Conservation (phyloP, 2,797 vertebrate genomes). For the Zenarchopterus dispar region DNA sequence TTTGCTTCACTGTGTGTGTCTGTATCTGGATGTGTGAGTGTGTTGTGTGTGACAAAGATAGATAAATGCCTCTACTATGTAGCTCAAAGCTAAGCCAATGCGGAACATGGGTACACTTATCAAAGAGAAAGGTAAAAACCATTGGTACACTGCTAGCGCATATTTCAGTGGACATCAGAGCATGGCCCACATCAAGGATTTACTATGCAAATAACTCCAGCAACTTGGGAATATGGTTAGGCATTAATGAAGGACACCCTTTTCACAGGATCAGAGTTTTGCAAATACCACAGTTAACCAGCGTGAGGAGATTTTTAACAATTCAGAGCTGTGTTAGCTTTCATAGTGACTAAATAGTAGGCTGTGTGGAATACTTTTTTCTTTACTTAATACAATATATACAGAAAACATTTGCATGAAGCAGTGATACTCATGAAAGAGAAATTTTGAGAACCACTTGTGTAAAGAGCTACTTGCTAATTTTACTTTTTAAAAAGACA, state of each 20-base stretch:
- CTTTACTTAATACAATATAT: slow-evolving; percentile 2
- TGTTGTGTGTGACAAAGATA: slow-evolving; percentile 28
- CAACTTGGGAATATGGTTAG: slow-evolving; percentile 51
- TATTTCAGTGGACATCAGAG: slow-evolving; percentile 46
- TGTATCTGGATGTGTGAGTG: neutral
- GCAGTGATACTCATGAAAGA: too few relatives aligned
- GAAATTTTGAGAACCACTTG: too few relatives aligned
- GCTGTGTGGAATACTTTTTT: neutral
- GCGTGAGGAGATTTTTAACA: slow-evolving; percentile 26
- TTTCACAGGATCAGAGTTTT: slow-evolving; percentile 42
- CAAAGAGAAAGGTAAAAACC: slow-evolving; percentile 65
- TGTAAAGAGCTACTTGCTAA: too few relatives aligned
- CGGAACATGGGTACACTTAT: slow-evolving; percentile 66
- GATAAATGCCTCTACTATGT: slow-evolving; percentile 46
- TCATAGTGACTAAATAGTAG: slow-evolving; percentile 5
- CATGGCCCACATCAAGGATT: slow-evolving; percentile 44
- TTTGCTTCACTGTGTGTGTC: slow-evolving; percentile 33
- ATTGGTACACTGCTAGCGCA: slow-evolving; percentile 66
- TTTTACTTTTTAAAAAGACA: too few relatives aligned
- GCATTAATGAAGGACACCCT: slow-evolving; percentile 61
- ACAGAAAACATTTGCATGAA: too few relatives aligned
- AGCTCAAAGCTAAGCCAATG: slow-evolving; percentile 62
- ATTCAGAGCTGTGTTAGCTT: slow-evolving; percentile 9
- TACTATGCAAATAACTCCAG: slow-evolving; percentile 47
- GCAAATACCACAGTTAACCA: slow-evolving; percentile 32